Evolutionary conservation across 1,140 invertebrate species (phyloP).

Genomic region (Charaxes varanes): DNA sequence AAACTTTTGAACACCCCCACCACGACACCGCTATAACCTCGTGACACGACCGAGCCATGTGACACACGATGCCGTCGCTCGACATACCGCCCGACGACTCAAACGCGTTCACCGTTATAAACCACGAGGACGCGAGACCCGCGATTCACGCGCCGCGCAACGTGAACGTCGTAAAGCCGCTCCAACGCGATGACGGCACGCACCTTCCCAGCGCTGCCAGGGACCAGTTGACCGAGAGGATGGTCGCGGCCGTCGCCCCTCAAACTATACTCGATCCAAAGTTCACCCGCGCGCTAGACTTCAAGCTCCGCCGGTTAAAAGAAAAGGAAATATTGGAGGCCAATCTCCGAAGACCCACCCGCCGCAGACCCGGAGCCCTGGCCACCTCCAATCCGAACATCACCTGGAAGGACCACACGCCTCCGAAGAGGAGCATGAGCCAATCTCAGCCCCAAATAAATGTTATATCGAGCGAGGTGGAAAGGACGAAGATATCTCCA

Average conservation of each 20-base stretch:
- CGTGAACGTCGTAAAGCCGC: constrained; percentile 52
- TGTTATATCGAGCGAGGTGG: constrained; percentile 23
- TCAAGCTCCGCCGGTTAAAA: constrained; percentile 77
- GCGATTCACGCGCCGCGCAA: constrained; percentile 23
- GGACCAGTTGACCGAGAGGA: constrained; percentile 15
- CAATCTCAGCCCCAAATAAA: constrained; percentile 46
- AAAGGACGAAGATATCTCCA: constrained; percentile 27
- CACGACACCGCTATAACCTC: too few species aligned
- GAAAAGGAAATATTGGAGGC: constrained; percentile 71
- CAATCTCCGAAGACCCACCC: constrained; percentile 46
- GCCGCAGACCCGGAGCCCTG: constrained; percentile 28
- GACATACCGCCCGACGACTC: constrained; percentile 43
- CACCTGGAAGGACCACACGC: constrained; percentile 27
- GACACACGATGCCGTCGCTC: too few species aligned
- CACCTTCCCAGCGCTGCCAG: constrained; percentile 18
- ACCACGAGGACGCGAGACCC: constrained; percentile 38
- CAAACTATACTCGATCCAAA: constrained; percentile 64
- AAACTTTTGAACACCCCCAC: too few species aligned
- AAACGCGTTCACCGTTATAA: constrained; percentile 71
- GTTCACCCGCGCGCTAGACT: constrained; percentile 79
- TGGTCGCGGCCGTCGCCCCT: constrained; percentile 30
- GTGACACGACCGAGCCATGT: too few species aligned
- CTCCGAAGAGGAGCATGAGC: constrained; percentile 32
- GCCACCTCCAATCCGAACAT: constrained; percentile 44
- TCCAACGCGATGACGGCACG: constrained; percentile 33